A percentile compares a stretch with the other conserved stretches of the same genome.
phyloP scores from a whole-genome alignment of 2,797 vertebrate species.

The Lacerta viridis region DNA sequence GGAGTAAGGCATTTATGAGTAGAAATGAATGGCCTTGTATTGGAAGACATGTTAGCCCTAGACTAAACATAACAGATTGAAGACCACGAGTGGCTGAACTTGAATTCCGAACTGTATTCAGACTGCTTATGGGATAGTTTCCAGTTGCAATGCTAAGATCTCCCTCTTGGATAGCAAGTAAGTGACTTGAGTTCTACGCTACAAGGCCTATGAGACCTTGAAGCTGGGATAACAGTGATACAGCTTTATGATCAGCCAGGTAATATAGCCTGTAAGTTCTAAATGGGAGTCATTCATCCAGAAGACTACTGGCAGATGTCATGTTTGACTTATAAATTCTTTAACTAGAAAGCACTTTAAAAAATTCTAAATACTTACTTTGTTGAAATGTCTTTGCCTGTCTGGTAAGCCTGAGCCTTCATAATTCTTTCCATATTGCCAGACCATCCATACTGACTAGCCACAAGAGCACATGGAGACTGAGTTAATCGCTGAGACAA shows the following conservation, averaged over 20 bases:
- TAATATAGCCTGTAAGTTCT: neutral
- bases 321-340: neutral
- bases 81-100: neutral
- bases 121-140: neutral
- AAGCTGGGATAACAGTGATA: neutral
- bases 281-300: neutral
- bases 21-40: neutral
- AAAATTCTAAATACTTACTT: slow-evolving; percentile 83
- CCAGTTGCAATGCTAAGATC: neutral
- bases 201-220: neutral
- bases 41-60: neutral
- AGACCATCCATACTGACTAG: slow-evolving; percentile 99
- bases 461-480: slow-evolving; percentile 95
- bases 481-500: slow-evolving; percentile 94
- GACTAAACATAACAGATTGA: neutral
- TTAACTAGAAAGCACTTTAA: neutral
- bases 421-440: slow-evolving; percentile 99
- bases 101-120: neutral
- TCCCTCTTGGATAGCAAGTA: neutral
- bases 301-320: neutral
- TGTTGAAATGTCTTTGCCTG: slow-evolving; percentile 98
- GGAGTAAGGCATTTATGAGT: neutral
- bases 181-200: neutral
- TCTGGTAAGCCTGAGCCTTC: slow-evolving; percentile 99
- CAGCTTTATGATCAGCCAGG: neutral